Base-by-base conservation (phyloP, 2,797 vertebrate species). In the Loriculus beryllinus region DNA sequence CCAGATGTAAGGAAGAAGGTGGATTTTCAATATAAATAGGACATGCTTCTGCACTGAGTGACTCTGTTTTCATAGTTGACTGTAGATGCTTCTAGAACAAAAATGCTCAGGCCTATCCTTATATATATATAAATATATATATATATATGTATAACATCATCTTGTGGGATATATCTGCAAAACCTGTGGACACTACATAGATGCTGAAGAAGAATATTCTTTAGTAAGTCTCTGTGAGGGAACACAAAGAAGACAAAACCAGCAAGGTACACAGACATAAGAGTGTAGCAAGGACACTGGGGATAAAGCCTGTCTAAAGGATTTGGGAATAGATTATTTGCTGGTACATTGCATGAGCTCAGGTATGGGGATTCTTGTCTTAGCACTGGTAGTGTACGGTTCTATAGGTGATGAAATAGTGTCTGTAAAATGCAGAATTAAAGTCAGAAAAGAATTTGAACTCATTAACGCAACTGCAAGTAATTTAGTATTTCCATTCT, bases 121-220 rank as follows among this genome's bases (percentile, higher is more conserved):
- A n/a, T n/a, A n/a, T n/a, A n/a, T n/a, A n/a, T n/a, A n/a, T n/a
- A n/a, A n/a, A n/a, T n/a, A n/a, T n/a, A n/a, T n/a, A n/a, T n/a
- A n/a, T n/a, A n/a, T n/a, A n/a, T n/a, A n/a, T 35, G 18, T 33
- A 22, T 56, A 67, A 74, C 39, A 26, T 12, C 33, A 37, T 62
- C 9, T 77, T 39, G 18, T 25, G 29, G 47, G 10, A 29, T 33
- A 18, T 33, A 31, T 22, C 57, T 11, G 7, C 51, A 60, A 33
- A 47, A 25, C 35, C 37, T n/a, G 8, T 2, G 12, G 18, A 35
- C 5, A 2, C 40, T 62, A 1, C 1, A 0, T 17, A 31, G 48
- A 37, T 54, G 42, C 52, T 62, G 42, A 25, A 77, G 70, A 47
- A 47, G 26, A 67, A 49, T 65, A 33, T n/a, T 49, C 18, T 60